Evolutionary conservation across 1,140 invertebrate species (phyloP).

Genomic region (Telenomus remus): DNA sequence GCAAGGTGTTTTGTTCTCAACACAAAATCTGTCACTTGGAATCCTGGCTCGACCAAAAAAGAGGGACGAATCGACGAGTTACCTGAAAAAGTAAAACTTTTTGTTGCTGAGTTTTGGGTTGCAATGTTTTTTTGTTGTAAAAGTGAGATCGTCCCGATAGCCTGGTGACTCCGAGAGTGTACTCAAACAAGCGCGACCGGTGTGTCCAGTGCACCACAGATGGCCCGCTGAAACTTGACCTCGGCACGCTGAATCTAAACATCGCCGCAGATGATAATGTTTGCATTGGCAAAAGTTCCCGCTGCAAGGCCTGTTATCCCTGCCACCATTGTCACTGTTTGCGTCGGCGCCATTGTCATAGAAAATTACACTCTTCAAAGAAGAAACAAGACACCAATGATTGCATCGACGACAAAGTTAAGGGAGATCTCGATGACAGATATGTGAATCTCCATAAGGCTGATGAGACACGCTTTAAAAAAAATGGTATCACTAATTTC

Average conservation of each 20-base stretch:
- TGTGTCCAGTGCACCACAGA: conserved; percentile 47
- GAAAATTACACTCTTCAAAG: conserved; percentile 35
- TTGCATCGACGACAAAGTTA: background rate
- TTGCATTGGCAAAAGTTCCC: conserved; percentile 39
- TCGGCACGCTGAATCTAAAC: conserved; percentile 20
- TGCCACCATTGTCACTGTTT: conserved; percentile 42
- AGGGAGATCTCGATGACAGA: conserved; percentile 4
- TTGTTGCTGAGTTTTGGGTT: too few relatives aligned
- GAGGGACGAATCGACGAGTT: conserved; percentile 10
- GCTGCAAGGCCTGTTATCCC: conserved; percentile 40
- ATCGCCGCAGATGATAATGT: conserved; percentile 37
- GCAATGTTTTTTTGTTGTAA: too few relatives aligned
- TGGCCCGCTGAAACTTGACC: conserved; percentile 45
- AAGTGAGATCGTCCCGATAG: conserved; percentile 36
- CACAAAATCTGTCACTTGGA: conserved; percentile 1
- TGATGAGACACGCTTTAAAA: conserved; percentile 10
- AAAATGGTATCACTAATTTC: too few relatives aligned
- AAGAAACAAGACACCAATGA: conserved; percentile 37
- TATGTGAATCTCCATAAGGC: conserved; percentile 10
- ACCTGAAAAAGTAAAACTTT: conserved; percentile 55
- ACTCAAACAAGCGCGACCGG: conserved; percentile 46
- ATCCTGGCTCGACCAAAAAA: conserved; percentile 23
- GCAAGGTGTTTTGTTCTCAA: background rate
- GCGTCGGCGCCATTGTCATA: conserved; percentile 38
- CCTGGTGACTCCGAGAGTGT: conserved; percentile 31